phyloP scores from a whole-genome alignment of 2,113 vertebrate genomes.

The Ceuthmochares aereus region DNA sequence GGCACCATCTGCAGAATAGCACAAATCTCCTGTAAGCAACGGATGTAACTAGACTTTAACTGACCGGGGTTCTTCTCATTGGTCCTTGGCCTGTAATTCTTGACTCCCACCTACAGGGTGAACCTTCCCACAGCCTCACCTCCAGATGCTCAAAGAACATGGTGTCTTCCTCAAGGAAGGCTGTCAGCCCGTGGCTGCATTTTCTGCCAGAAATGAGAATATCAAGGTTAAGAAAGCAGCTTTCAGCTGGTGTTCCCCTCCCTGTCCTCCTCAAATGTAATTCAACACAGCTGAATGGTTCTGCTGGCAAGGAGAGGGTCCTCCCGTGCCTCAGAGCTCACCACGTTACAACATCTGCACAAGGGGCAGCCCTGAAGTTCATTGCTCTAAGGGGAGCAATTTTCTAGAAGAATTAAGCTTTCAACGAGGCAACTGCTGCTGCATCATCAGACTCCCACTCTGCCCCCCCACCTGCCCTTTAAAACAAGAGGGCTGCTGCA shows the following conservation, averaged over 20 bases:
- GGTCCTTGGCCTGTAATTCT: not conserved
- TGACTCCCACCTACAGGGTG: not conserved
- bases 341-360: not conserved
- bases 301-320: not conserved
- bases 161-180: not conserved
- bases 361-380: not conserved
- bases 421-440: not conserved
- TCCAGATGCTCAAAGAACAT: not conserved
- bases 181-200: rapidly evolving
- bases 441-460: not conserved
- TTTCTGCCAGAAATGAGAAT: not conserved
- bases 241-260: not conserved
- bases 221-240: not conserved
- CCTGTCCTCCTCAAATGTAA: not conserved
- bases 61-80: not conserved
- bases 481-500: not conserved
- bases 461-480: not conserved
- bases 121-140: not conserved
- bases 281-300: not conserved
- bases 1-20: rapidly evolving
- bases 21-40: not conserved
- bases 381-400: not conserved
- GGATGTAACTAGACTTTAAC: not conserved
- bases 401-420: not conserved
- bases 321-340: not conserved